Percentiles rank a stretch among this genome's conserved stretches.
These are phyloP conservation scores for Cydia splendana DNA, from an alignment of 1,140 invertebrate genomes.

Conservation along the genomic window DNA sequence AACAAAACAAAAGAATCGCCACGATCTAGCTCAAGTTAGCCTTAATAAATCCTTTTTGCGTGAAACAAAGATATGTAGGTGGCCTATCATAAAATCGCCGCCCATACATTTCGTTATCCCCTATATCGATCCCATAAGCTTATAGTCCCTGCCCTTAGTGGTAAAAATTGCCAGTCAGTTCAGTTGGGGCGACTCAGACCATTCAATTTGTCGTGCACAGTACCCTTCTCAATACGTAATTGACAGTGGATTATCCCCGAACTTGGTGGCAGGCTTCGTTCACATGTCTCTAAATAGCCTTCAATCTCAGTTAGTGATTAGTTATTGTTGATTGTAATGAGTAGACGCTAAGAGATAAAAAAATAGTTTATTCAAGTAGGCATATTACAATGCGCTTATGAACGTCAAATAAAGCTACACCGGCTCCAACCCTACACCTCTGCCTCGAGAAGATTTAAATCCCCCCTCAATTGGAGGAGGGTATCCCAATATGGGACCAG, in stretches of 20 bases:
- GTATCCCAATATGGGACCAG: too few species aligned
- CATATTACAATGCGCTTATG: too few species aligned
- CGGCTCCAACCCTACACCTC: too few species aligned
- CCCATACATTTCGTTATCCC: constrained; percentile 25
- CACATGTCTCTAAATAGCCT: constrained; percentile 63
- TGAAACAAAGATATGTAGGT: constrained; percentile 27
- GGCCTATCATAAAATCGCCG: constrained; percentile 29
- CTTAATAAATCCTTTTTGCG: constrained; percentile 16
- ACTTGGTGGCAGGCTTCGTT: constrained; percentile 66
- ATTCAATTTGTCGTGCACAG: constrained; percentile 67
- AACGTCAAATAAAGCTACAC: too few species aligned
- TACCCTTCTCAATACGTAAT: constrained; percentile 74
- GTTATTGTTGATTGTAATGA: not conserved
- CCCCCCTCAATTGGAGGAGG: too few species aligned
- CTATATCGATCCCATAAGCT: constrained; percentile 41
- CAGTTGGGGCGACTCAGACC: constrained; percentile 52
- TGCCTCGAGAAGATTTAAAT: too few species aligned
- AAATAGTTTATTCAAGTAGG: too few species aligned
- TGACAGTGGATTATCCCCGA: constrained; percentile 69
- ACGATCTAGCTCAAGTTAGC: not conserved
- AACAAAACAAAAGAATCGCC: not conserved
- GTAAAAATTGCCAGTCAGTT: constrained; percentile 62
- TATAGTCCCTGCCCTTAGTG: constrained; percentile 53
- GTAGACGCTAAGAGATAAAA: too few species aligned
- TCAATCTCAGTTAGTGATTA: constrained; percentile 39